Evolutionary conservation across 2,113 vertebrate genomes (phyloP).

Genomic region (Philantomba maxwellii): DNA sequence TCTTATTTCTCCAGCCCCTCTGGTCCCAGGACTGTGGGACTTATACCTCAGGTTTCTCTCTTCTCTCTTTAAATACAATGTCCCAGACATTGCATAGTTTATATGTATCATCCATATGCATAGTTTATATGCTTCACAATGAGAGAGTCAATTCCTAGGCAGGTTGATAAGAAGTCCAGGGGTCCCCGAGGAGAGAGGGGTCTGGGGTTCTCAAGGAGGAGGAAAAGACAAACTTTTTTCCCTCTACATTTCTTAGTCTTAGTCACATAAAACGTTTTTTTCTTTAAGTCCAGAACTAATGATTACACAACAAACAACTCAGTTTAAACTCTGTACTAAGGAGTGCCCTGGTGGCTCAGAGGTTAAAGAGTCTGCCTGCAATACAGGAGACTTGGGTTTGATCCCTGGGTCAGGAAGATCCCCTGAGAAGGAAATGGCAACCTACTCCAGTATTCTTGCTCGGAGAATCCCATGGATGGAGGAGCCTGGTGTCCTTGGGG

Average conservation of each 20-base stretch:
- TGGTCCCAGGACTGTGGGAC: background rate
- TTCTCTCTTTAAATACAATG: background rate
- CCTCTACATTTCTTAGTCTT: background rate
- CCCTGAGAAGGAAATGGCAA: no score
- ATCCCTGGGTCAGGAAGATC: no score
- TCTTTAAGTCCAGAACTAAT: background rate
- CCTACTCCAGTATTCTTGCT: no score
- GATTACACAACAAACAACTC: background rate
- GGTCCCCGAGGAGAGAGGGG: background rate
- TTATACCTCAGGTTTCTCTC: background rate
- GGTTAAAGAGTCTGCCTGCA: no score
- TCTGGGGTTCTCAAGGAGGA: background rate
- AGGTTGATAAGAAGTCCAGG: background rate
- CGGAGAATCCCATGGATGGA: no score
- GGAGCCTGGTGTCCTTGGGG: no score
- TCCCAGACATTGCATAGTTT: background rate
- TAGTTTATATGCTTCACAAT: background rate
- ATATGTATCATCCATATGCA: background rate
- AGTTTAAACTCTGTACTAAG: background rate
- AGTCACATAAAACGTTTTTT: background rate
- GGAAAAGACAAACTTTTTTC: background rate
- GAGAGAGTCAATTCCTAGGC: background rate
- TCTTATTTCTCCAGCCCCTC: background rate
- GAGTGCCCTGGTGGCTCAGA: background rate
- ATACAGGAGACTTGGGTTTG: no score